A percentile compares a stretch with the other conserved stretches of the same genome.
Evolutionary conservation across 37 sponge, comb jelly and placozoan species (phyloP).

Genomic region (Corticium candelabrum): DNA sequence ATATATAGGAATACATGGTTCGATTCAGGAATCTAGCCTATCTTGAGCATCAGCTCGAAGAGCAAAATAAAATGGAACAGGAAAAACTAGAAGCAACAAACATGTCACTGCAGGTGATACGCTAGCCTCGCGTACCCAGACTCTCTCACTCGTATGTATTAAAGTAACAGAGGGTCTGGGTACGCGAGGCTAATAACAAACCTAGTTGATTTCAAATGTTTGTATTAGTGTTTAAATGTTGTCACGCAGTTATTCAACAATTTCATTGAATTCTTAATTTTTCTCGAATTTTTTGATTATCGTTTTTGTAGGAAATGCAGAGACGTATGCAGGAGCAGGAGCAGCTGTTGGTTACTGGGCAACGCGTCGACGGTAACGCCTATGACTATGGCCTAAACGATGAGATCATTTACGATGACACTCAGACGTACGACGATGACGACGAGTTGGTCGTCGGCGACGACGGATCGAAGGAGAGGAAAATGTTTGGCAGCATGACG

Average conservation of each 20-base stretch:
- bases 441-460: neutral
- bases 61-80: constrained; percentile 62
- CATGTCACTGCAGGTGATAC: neutral
- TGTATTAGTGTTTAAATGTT: no score
- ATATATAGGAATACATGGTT: constrained; percentile 60
- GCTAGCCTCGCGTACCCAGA: no score
- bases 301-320: constrained; percentile 67
- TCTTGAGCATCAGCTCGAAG: constrained; percentile 84
- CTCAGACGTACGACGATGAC: neutral
- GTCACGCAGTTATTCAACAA: no score
- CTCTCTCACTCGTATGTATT: no score
- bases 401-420: neutral
- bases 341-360: constrained; percentile 59
- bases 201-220: no score
- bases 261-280: no score
- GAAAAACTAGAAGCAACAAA: constrained; percentile 60
- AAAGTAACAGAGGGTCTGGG: no score
- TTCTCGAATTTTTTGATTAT: no score
- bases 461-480: constrained; percentile 15
- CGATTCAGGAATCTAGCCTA: constrained; percentile 79
- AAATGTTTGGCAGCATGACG: constrained; percentile 45
- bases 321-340: constrained; percentile 70
- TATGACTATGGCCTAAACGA: constrained; percentile 2
- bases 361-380: constrained; percentile 25
- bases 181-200: no score